These are phyloP conservation scores for Drosophila repletoides DNA, from an alignment of 1,140 invertebrate species.

Conservation along the genomic window DNA sequence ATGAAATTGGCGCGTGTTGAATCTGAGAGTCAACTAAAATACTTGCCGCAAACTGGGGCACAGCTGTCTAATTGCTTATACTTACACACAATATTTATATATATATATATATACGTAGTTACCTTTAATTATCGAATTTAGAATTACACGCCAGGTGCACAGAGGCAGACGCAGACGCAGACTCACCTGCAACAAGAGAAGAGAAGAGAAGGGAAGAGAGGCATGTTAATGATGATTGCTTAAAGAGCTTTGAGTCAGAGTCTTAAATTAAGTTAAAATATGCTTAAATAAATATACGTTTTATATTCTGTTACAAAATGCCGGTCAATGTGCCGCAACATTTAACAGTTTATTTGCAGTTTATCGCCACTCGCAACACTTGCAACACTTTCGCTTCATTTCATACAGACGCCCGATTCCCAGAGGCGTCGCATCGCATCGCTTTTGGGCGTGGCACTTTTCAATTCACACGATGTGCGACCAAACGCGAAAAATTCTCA, in stretches of 20 bases:
- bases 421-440: neutral
- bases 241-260: slow-evolving; percentile 30
- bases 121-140: slow-evolving; percentile 70
- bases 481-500: slow-evolving; percentile 77
- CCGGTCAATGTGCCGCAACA: slow-evolving; percentile 29
- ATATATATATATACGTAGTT: slow-evolving; percentile 25
- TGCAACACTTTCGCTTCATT: slow-evolving; percentile 54
- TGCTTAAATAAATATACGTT: neutral
- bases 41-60: slow-evolving; percentile 41
- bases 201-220: slow-evolving; percentile 14
- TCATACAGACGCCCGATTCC: slow-evolving; percentile 31
- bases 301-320: slow-evolving; percentile 14
- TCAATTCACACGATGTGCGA: slow-evolving; percentile 74
- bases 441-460: slow-evolving; percentile 17
- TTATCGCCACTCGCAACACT: slow-evolving; percentile 28
- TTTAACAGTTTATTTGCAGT: slow-evolving; percentile 19
- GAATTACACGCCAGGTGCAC: slow-evolving; percentile 29
- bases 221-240: slow-evolving; percentile 26
- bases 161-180: slow-evolving; percentile 6
- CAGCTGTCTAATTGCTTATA: slow-evolving; percentile 69
- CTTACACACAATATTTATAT: neutral
- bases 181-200: slow-evolving; percentile 64
- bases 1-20: slow-evolving; percentile 54
- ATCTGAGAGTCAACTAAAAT: slow-evolving; percentile 11
- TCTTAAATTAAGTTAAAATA: slow-evolving; percentile 1